These are phyloP conservation scores for Zaprionus ghesquierei DNA, from an alignment of 1,140 invertebrate genomes.

Conservation along the genomic window DNA sequence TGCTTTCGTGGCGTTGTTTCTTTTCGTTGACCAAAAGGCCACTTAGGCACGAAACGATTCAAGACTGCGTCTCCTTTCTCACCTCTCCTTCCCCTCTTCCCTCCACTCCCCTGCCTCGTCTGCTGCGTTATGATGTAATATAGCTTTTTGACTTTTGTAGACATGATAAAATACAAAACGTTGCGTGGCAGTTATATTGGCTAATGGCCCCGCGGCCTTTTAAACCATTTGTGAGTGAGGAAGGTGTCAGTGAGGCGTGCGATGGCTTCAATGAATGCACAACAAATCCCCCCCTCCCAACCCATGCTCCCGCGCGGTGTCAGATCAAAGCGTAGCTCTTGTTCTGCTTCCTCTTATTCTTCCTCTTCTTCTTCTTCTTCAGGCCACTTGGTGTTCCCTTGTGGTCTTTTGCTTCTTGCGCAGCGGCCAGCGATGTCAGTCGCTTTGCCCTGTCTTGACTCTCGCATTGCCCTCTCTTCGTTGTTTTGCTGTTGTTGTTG, in stretches of 20 bases:
- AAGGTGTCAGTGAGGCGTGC: constrained; percentile 54
- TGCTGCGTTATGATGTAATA: constrained; percentile 73
- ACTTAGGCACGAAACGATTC: constrained; percentile 74
- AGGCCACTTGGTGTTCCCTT: constrained; percentile 31
- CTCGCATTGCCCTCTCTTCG: constrained; percentile 44
- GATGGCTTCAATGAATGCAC: constrained; percentile 34
- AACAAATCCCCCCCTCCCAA: background rate
- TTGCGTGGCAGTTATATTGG: constrained; percentile 80
- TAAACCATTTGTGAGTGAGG: constrained; percentile 71
- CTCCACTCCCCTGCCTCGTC: constrained; percentile 21
- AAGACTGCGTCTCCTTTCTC: background rate
- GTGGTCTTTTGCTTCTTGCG: constrained; percentile 30
- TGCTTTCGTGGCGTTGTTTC: constrained; percentile 39
- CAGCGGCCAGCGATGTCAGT: constrained; percentile 28
- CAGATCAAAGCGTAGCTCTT: constrained; percentile 62
- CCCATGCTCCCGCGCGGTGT: constrained; percentile 30
- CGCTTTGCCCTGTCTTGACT: constrained; percentile 13
- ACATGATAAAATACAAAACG: constrained; percentile 81
- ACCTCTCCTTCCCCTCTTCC: background rate
- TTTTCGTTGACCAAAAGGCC: constrained; percentile 48
- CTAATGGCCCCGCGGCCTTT: constrained; percentile 77
- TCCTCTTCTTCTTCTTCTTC: constrained; percentile 66
- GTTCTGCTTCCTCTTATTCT: constrained; percentile 65
- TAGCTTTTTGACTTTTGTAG: constrained; percentile 81
- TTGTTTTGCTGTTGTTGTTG: background rate